Percentiles rank a stretch among this genome's conserved stretches.
Evolutionary conservation across 2,888 invertebrate genomes (phyloP).

Genomic region (Cerceris ruficornis): DNA sequence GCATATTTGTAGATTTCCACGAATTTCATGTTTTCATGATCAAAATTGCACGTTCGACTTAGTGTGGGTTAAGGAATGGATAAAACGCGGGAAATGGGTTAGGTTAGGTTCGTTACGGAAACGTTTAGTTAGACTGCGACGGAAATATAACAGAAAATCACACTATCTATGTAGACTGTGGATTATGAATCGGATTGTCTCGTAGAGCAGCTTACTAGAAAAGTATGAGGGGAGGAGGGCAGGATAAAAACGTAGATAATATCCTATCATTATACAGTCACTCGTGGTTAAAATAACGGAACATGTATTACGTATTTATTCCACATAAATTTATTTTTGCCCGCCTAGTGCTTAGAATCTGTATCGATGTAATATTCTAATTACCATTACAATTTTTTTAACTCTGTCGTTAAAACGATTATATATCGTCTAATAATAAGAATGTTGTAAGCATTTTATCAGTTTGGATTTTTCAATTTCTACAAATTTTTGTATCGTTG

Average conservation of each 20-base stretch:
- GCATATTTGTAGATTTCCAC: neutral
- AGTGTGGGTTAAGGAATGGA: constrained; percentile 14
- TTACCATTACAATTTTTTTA: no score
- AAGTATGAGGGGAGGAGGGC: neutral
- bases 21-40: neutral
- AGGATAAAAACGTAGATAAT: constrained; percentile 4
- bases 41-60: neutral
- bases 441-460: no score
- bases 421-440: no score
- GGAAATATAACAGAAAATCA: constrained; percentile 9
- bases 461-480: no score
- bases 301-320: neutral
- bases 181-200: constrained; percentile 32
- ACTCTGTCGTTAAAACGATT: no score
- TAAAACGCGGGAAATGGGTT: constrained; percentile 56
- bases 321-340: neutral
- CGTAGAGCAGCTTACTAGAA: neutral
- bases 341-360: no score
- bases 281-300: neutral
- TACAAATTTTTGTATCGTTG: neutral
- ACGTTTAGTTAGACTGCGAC: constrained; percentile 22
- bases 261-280: neutral
- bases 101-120: constrained; percentile 49
- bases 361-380: no score
- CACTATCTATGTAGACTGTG: constrained; percentile 11